These are phyloP conservation scores for Phalloptychus januarius DNA, from an alignment of 2,797 vertebrate genomes.

Conservation along the genomic window DNA sequence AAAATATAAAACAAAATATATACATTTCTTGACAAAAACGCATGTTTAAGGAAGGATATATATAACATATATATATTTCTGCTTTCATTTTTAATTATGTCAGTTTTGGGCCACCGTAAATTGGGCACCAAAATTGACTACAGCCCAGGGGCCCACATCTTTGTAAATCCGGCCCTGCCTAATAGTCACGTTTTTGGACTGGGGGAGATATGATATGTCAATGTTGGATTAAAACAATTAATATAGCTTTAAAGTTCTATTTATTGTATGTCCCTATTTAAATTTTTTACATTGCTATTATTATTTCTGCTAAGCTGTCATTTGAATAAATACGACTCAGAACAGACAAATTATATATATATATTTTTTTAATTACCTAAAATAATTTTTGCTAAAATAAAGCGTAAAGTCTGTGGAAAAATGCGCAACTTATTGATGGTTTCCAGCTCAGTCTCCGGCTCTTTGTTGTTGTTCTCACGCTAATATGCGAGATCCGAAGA, in stretches of 20 bases:
- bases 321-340: not conserved
- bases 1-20: too few relatives aligned
- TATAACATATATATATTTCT: too few relatives aligned
- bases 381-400: not conserved
- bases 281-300: not conserved
- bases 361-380: not conserved
- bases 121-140: too few relatives aligned
- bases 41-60: too few relatives aligned
- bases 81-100: too few relatives aligned
- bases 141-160: too few relatives aligned
- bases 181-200: too few relatives aligned
- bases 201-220: too few relatives aligned
- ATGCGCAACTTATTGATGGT: conserved; percentile 3
- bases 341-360: not conserved
- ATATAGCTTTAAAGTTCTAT: not conserved
- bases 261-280: not conserved
- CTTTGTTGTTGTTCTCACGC: conserved; percentile 81
- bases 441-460: conserved; percentile 47
- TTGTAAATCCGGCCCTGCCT: too few relatives aligned
- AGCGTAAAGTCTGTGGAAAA: not conserved
- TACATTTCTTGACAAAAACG: too few relatives aligned
- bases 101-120: too few relatives aligned
- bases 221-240: too few relatives aligned
- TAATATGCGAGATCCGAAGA: conserved; percentile 75
- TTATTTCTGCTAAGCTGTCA: not conserved